Percentiles rank a stretch among this genome's conserved stretches.
phyloP scores from a whole-genome alignment of 2,888 invertebrate species.

The Osedax frankpressi region DNA sequence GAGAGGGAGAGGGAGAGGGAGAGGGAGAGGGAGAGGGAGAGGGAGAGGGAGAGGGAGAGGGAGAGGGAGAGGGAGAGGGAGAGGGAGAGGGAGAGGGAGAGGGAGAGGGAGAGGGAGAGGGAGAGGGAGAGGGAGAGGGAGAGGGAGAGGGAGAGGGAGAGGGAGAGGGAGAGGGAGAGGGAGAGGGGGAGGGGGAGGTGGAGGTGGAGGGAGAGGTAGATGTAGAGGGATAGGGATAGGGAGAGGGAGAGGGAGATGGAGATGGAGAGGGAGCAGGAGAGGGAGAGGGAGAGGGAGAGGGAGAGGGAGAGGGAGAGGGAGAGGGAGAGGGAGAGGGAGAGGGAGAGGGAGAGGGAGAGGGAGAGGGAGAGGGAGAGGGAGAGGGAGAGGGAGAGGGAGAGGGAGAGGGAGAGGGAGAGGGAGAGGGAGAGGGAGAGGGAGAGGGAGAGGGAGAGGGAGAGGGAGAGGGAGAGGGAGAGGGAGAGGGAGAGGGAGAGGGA shows the following conservation, averaged over 20 bases:
- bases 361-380: constrained; percentile 7
- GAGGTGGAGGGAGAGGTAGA: too few relatives aligned
- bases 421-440: constrained; percentile 7
- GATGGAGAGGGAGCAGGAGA: too few relatives aligned
- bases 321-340: neutral
- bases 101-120: neutral
- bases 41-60: constrained; percentile 13
- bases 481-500: constrained; percentile 1
- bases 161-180: neutral
- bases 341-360: neutral
- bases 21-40: constrained; percentile 20
- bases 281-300: too few relatives aligned
- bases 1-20: constrained; percentile 18
- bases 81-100: constrained; percentile 9
- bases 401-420: neutral
- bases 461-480: constrained; percentile 9
- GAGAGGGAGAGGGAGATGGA: too few relatives aligned
- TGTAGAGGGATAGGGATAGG: too few relatives aligned
- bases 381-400: constrained; percentile 11
- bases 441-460: constrained; percentile 11
- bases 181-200: neutral
- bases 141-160: constrained; percentile 9
- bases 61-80: constrained; percentile 13
- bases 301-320: neutral
- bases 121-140: constrained; percentile 13